Base-by-base conservation (phyloP, 2,888 invertebrate species). In the Kryphioiulus occultus region DNA sequence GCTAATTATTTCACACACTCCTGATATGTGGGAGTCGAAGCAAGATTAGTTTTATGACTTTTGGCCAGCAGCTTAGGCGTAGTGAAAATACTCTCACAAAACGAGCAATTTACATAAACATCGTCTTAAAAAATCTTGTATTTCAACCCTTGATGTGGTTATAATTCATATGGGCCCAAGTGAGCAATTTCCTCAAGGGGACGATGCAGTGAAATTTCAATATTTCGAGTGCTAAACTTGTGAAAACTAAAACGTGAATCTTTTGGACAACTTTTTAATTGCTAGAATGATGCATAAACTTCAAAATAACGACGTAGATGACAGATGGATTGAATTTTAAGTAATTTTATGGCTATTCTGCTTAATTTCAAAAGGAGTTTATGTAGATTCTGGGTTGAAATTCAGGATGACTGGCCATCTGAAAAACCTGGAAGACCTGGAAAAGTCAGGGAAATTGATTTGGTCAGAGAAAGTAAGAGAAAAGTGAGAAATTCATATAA, bases 31-130 rank as follows among this genome's bases (percentile, higher is more conserved):
- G 78, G 78, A 78, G 78, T 78, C 78, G 0, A 78, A 78, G 30
- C 30, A 78, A 78, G 30, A 78, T 78, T 78, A 32, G 30, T 78
- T 78, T 78, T 78, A 78, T 78, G 78, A 26, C 78, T 78, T 68
- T 68, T 17, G 15, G 78, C 30, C 17, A 32, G 78, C 78, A 30
- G 78, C 9, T 53, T 78, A 78, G 78, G 78, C 2, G 78, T 30
- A 78, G 30, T 78, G 12, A 78, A 78, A 30, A 30, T 17, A 17
- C 30, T 17, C 15, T 30, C 17, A 78, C 78, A 78, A 78, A 78
- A 78, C 78, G 30, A 78, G 78, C 26, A 30, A 78, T 78, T 78
- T 78, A 17, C 26, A 78, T 78, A 78, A 78, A 78, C 78, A 32
- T 10, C 78, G 15, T 32, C 15, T 78, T 78, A 15, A 68, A 68